Conservation (phyloP, 2,797 vertebrate genomes). For the Emydoidea blandingii region DNA sequence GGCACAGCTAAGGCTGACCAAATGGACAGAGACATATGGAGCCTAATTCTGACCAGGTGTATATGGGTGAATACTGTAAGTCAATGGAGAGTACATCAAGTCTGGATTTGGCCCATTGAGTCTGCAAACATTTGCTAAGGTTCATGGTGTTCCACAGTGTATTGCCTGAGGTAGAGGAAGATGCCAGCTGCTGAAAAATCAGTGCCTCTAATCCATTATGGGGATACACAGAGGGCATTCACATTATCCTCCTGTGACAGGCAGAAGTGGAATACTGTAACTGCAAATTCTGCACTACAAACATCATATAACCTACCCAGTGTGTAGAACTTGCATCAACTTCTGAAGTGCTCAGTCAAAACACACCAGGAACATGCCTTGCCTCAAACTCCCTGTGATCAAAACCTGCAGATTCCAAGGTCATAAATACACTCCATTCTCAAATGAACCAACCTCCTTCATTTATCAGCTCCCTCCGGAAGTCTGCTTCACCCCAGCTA, state of each 20-base stretch:
- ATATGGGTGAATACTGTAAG: neutral
- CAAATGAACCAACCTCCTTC: neutral
- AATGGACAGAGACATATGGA: neutral
- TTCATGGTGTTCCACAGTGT: neutral
- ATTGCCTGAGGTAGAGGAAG: neutral
- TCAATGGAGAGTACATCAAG: neutral
- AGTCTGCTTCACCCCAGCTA: neutral
- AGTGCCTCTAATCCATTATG: neutral
- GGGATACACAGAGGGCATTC: fast-evolving
- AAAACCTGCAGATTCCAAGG: neutral
- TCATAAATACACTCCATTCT: neutral
- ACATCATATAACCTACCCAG: neutral
- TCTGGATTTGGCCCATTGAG: neutral
- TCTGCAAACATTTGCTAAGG: neutral
- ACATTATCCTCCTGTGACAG: neutral
- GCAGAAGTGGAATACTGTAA: neutral
- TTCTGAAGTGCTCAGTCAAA: neutral
- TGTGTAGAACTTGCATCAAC: neutral
- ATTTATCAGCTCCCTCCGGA: neutral
- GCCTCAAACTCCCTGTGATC: neutral
- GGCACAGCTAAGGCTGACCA: neutral
- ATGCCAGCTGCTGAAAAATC: neutral
- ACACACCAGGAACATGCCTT: neutral
- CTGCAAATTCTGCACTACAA: neutral
- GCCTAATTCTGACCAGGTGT: neutral